Evolutionary conservation across 30 jellyfish, hydroid and myxozoan species (phyloP), one percentile per base, ranked within the genome.

Genomic region (Calvadosia cruxmelitensis): DNA sequence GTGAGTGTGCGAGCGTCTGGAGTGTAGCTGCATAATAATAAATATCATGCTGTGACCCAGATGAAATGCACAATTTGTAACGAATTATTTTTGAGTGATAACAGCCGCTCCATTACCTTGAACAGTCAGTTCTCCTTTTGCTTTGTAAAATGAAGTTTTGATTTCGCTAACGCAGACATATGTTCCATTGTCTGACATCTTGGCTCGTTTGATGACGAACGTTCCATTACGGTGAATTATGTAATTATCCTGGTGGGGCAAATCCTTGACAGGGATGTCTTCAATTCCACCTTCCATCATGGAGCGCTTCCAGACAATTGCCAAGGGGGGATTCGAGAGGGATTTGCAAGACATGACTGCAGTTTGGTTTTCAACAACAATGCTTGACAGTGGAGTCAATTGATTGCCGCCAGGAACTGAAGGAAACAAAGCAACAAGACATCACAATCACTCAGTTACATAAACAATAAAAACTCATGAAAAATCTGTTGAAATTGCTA

Each of bases 261-360:
- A 31, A 12, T 73, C 84, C 33, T 33, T 63, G 30, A 49, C 25
- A 26, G 75, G 24, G 20, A 42, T 20, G 10, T 20, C 20, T 42
- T 10, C 15, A 5, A 20, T 42, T 42, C 57, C 57, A 42, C 57
- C 57, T 42, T 42, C 57, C 57, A 5, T 10, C 10, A 10, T 10
- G 10, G 57, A 42, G 57, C 20, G 57, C 20, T 42, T 42, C 57
- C 57, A 42, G 20, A 42, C 57, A 42, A 42, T 63, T 0, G 95
- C 91, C 32, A 83, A 71, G 1, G 95, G 95, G 23, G 95, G 95
- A 5, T 13, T 52, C 12, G 95, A 73, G 23, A n/a, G 15, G 15
- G 95, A 83, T 20, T 27, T 52, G 68, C 95, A 83, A 2, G 67
- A 29, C 66, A 83, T 75, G 7, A 61, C 2, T 3, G 83, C 81